phyloP scores from a whole-genome alignment of 1,140 invertebrate genomes.

The Helicoverpa zea region DNA sequence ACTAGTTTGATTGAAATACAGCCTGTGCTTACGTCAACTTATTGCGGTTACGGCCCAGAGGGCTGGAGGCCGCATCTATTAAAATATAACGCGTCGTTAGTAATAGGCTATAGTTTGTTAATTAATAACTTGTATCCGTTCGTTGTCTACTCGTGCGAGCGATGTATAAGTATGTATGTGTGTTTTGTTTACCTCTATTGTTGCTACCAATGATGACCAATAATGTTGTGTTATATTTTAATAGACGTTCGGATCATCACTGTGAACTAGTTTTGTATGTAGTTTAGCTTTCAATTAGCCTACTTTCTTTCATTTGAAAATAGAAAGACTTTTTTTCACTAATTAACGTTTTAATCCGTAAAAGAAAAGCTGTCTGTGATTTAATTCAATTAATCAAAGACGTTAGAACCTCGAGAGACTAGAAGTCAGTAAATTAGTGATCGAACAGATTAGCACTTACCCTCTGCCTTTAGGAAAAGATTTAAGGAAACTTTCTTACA shows the following conservation, averaged over 20 bases:
- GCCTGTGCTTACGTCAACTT: constrained; percentile 6
- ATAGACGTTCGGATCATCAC: too few relatives aligned
- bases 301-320: not conserved
- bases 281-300: too few relatives aligned
- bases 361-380: constrained; percentile 4
- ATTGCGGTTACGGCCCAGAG: constrained; percentile 19
- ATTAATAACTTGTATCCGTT: not conserved
- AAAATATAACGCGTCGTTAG: not conserved
- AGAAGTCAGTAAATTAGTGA: constrained; percentile 52
- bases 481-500: not conserved
- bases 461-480: constrained; percentile 5
- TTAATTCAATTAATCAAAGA: constrained; percentile 56
- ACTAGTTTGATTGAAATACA: constrained; percentile 40
- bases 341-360: not conserved
- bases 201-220: too few relatives aligned
- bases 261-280: too few relatives aligned
- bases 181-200: too few relatives aligned
- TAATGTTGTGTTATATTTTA: too few relatives aligned
- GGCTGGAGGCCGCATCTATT: not conserved
- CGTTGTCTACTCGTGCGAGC: too few relatives aligned
- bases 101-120: constrained; percentile 18
- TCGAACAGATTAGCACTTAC: constrained; percentile 44
- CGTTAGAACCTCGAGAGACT: constrained; percentile 49
- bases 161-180: too few relatives aligned
- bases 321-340: not conserved